A percentile compares a stretch with the other conserved stretches of the same genome.
phyloP scores from a whole-genome alignment of 2,888 invertebrate genomes.

The Heliconius aoede region DNA sequence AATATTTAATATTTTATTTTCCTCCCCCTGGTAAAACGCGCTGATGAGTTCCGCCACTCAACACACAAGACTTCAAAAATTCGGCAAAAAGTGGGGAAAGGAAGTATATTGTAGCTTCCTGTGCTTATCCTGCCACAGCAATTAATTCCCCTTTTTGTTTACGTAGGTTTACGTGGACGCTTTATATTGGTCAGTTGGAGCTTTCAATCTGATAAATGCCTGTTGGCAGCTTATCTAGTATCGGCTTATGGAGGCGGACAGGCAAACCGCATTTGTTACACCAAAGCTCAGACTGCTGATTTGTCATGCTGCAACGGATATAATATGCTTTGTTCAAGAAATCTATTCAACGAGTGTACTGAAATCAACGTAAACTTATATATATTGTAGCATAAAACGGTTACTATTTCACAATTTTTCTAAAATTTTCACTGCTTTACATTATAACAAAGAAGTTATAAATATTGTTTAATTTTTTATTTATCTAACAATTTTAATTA shows the following conservation, averaged over 20 bases:
- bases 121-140: neutral
- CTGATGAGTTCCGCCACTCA: too few species aligned
- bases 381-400: neutral
- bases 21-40: too few species aligned
- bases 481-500: too few species aligned
- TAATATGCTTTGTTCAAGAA: slow-evolving; percentile 7
- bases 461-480: too few species aligned
- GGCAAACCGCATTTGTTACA: slow-evolving; percentile 37
- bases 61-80: too few species aligned
- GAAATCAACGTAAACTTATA: neutral
- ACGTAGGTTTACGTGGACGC: neutral
- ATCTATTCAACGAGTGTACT: neutral
- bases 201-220: slow-evolving; percentile 30
- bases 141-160: neutral
- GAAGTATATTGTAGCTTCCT: too few species aligned
- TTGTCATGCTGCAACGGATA: slow-evolving; percentile 36
- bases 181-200: slow-evolving; percentile 15
- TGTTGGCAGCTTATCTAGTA: slow-evolving; percentile 26
- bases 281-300: slow-evolving; percentile 39
- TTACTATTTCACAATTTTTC: too few species aligned
- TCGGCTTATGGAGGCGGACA: slow-evolving; percentile 35
- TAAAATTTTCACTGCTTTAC: too few species aligned
- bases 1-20: too few species aligned
- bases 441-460: too few species aligned
- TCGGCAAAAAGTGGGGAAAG: too few species aligned